Evolutionary conservation across 2,797 vertebrate genomes (phyloP).

Genomic region (Neopelma chrysocephalum): DNA sequence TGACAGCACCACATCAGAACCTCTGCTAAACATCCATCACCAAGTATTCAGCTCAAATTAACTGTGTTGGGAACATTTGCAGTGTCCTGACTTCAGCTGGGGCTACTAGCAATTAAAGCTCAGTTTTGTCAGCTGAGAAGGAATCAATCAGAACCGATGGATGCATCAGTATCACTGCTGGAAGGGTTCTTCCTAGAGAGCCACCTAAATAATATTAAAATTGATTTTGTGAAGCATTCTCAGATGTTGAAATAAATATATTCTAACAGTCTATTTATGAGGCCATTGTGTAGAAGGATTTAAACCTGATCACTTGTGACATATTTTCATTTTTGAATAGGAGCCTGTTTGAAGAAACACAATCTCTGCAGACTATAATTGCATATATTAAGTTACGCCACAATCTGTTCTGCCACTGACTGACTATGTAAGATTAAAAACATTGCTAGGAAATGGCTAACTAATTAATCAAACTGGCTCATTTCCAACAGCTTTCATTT

Average conservation of each 20-base stretch:
- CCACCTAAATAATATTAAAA: conserved; percentile 16
- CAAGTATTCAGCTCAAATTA: background rate
- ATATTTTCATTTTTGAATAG: background rate
- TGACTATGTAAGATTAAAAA: background rate
- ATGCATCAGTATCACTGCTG: background rate
- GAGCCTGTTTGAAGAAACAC: background rate
- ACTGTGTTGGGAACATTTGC: background rate
- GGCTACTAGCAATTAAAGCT: background rate
- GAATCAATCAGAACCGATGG: background rate
- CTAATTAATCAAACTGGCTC: background rate
- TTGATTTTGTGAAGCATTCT: conserved; percentile 1
- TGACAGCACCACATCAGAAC: background rate
- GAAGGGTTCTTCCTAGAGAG: background rate
- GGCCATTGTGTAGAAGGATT: background rate
- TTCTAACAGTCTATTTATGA: background rate
- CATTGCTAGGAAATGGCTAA: background rate
- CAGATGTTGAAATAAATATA: conserved; percentile 9
- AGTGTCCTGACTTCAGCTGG: background rate
- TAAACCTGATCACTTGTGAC: conserved; percentile 13
- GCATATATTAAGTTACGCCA: background rate
- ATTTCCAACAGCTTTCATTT: background rate
- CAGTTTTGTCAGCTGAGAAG: background rate
- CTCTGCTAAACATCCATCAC: background rate
- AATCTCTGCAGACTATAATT: background rate
- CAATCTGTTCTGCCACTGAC: background rate